Percentiles rank a stretch among this genome's conserved stretches.
Conservation (phyloP, 2,113 vertebrate species). For the Pomatorhinus ruficollis region DNA sequence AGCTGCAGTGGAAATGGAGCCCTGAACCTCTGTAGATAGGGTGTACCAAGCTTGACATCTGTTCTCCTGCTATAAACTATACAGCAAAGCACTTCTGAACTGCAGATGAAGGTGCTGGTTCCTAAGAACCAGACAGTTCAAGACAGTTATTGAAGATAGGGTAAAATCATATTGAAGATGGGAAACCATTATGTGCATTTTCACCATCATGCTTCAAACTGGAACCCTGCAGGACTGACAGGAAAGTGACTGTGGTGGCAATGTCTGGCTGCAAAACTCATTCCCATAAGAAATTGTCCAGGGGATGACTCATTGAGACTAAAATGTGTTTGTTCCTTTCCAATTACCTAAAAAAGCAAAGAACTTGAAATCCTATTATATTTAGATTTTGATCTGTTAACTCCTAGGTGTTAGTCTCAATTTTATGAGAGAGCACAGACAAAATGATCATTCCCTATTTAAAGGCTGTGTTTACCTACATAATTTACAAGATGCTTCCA, state of each 20-base stretch:
- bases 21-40: not conserved
- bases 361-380: not conserved
- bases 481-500: not conserved
- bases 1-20: not conserved
- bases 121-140: not conserved
- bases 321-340: not conserved
- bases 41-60: not conserved
- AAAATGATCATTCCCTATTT: not conserved
- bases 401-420: not conserved
- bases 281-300: not conserved
- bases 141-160: not conserved
- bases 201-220: not conserved
- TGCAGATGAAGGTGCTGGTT: not conserved
- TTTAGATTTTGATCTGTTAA: not conserved
- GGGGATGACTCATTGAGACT: not conserved
- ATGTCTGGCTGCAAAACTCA: not conserved
- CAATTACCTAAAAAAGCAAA: not conserved
- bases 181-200: not conserved
- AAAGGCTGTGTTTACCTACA: not conserved
- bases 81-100: not conserved
- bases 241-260: not conserved
- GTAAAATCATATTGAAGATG: not conserved
- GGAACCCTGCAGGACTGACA: not conserved
- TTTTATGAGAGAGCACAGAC: not conserved
- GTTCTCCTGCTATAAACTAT: not conserved